A percentile compares a stretch with the other conserved stretches of the same genome.
Conservation (phyloP, 2,113 vertebrate species). For the Anguilla rostrata region DNA sequence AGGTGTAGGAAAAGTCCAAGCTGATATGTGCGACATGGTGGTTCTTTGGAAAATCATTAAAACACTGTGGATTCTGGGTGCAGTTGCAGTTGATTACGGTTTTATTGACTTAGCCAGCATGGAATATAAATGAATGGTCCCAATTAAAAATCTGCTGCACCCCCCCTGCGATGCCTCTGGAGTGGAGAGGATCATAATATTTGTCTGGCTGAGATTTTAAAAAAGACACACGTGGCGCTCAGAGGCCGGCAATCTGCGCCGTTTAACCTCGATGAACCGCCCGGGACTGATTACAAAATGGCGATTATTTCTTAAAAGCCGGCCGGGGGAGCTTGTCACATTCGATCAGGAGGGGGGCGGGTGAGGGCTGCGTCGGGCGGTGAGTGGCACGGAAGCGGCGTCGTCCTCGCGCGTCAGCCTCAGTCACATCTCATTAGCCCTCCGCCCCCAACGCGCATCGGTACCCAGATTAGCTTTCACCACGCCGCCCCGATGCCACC, state of each 20-base stretch:
- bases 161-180: conserved; percentile 45
- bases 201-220: conserved; percentile 38
- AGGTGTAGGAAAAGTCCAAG: neutral
- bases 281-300: conserved; percentile 9
- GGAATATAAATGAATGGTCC: conserved; percentile 56
- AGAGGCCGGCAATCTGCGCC: conserved; percentile 30
- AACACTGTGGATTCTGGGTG: neutral
- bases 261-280: conserved; percentile 14
- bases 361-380: conserved; percentile 46
- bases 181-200: conserved; percentile 49
- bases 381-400: conserved; percentile 48
- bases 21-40: neutral
- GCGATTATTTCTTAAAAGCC: conserved; percentile 43
- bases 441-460: conserved; percentile 51
- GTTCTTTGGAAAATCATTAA: neutral
- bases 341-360: conserved; percentile 50
- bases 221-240: conserved; percentile 33
- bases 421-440: conserved; percentile 55
- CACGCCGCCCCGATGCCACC: conserved; percentile 33
- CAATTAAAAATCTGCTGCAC: conserved; percentile 62
- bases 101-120: conserved; percentile 46
- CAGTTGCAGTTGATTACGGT: neutral
- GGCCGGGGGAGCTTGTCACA: conserved; percentile 51
- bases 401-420: conserved; percentile 59
- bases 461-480: conserved; percentile 44